Percentiles rank a stretch among this genome's conserved stretches.
These are phyloP conservation scores for Drosophila miranda DNA, from an alignment of 1,140 invertebrate genomes.

Conservation along the genomic window DNA sequence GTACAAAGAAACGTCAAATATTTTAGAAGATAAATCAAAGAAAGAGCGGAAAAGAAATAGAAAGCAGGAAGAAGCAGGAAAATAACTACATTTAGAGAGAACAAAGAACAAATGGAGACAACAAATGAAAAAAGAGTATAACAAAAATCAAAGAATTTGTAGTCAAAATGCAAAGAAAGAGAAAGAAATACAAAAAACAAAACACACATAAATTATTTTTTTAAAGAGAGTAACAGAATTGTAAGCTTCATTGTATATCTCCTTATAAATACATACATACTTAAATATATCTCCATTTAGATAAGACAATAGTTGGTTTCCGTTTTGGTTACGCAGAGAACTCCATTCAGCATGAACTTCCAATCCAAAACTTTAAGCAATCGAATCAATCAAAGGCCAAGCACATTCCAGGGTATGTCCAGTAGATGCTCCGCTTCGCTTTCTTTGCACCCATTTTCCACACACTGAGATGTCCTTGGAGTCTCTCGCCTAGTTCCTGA, in stretches of 20 bases:
- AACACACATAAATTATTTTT: not conserved
- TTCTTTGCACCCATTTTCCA: too few relatives aligned
- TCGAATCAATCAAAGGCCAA: conserved; percentile 16
- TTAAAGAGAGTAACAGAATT: conserved; percentile 16
- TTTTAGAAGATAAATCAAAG: conserved; percentile 7
- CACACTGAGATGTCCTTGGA: too few relatives aligned
- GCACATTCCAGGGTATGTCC: conserved; percentile 11
- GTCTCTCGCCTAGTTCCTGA: too few relatives aligned
- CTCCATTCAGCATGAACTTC: not conserved
- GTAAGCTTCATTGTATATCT: too few relatives aligned
- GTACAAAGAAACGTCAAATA: conserved; percentile 20
- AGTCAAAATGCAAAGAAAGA: conserved; percentile 53
- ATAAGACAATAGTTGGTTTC: conserved; percentile 18
- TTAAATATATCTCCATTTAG: too few relatives aligned
- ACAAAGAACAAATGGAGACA: conserved; percentile 30
- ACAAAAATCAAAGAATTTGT: conserved; percentile 77
- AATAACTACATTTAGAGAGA: not conserved
- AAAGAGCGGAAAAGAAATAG: conserved; percentile 1
- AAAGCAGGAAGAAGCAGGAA: not conserved
- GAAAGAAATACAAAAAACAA: conserved; percentile 20
- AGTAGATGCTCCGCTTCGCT: too few relatives aligned
- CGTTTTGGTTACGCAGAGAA: not conserved
- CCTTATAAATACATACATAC: too few relatives aligned
- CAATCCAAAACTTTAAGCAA: conserved; percentile 1
- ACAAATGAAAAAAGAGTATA: conserved; percentile 30